phyloP scores from a whole-genome alignment of 2,888 invertebrate genomes.

The Acanthosepion esculentum region DNA sequence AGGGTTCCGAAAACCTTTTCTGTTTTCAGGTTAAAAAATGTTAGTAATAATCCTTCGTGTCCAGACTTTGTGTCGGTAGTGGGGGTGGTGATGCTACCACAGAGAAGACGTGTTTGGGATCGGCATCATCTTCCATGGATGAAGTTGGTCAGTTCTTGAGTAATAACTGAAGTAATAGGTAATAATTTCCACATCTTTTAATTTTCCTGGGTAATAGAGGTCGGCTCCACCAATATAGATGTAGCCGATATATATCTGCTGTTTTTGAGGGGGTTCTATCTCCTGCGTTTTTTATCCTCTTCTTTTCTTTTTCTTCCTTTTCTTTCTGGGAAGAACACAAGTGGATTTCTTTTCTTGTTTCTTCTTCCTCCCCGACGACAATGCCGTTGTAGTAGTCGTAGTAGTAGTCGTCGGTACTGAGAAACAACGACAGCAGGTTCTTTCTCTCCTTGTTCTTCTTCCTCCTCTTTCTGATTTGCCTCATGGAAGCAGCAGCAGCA shows the following conservation, averaged over 20 bases:
- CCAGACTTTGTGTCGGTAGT: not conserved
- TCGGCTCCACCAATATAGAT: slow-evolving; percentile 21
- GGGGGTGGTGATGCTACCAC: not conserved
- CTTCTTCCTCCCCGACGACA: slow-evolving; percentile 33
- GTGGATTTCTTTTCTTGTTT: not conserved
- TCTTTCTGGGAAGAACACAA: not conserved
- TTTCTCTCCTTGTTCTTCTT: not conserved
- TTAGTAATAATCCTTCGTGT: slow-evolving; percentile 3
- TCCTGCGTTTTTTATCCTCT: not conserved
- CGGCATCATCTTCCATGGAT: slow-evolving; percentile 14
- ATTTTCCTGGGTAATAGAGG: not conserved
- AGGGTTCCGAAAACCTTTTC: not conserved
- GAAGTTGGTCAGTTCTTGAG: slow-evolving; percentile 17
- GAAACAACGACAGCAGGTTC: not conserved
- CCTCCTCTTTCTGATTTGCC: not conserved
- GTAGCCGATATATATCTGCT: not conserved
- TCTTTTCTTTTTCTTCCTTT: not conserved
- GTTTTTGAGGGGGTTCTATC: not conserved
- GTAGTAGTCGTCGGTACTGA: not conserved
- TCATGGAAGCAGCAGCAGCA: not conserved
- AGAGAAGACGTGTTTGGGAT: not conserved
- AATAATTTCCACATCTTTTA: not conserved
- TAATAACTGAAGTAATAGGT: not conserved
- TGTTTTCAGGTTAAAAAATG: not conserved
- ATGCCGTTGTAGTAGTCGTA: not conserved